A percentile compares a stretch with the other conserved stretches of the same genome.
Conservation (phyloP, 2,113 vertebrate genomes). For the Ageneiosus marmoratus region DNA sequence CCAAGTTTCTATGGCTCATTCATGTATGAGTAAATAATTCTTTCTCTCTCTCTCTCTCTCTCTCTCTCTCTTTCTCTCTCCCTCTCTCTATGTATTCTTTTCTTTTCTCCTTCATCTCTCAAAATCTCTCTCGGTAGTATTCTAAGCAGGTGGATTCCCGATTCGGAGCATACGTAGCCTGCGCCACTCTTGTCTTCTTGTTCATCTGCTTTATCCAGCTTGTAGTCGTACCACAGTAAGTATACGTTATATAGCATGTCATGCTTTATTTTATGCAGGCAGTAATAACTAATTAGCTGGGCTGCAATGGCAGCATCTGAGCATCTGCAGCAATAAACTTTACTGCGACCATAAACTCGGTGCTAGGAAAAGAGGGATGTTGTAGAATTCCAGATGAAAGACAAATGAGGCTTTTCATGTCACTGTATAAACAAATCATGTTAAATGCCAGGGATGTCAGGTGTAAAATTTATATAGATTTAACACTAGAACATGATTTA, state of each 20-base stretch:
- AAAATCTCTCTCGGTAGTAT: slow-evolving; percentile 75
- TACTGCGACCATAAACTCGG: background rate
- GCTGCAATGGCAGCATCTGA: background rate
- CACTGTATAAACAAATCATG: background rate
- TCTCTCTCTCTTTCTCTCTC: no score
- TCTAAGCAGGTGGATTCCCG: slow-evolving; percentile 96
- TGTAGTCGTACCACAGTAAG: slow-evolving; percentile 90
- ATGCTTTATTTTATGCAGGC: slow-evolving; percentile 4
- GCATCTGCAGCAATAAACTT: slow-evolving; percentile 8
- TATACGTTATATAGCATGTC: slow-evolving; percentile 45
- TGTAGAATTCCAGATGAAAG: background rate
- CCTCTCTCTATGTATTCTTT: background rate
- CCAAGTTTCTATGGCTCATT: background rate
- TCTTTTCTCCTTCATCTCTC: background rate
- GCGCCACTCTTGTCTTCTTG: slow-evolving; percentile 95
- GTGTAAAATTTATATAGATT: background rate
- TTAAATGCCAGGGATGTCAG: background rate
- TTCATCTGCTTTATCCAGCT: slow-evolving; percentile 98
- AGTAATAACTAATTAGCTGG: background rate
- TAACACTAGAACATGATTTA: background rate
- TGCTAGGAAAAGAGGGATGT: background rate
- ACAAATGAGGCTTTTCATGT: background rate
- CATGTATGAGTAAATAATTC: background rate
- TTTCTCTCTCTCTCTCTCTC: background rate
- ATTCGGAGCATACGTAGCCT: slow-evolving; percentile 93